Evolutionary conservation across 1,140 invertebrate genomes (phyloP).

Genomic region (Sarcophaga bullata): DNA sequence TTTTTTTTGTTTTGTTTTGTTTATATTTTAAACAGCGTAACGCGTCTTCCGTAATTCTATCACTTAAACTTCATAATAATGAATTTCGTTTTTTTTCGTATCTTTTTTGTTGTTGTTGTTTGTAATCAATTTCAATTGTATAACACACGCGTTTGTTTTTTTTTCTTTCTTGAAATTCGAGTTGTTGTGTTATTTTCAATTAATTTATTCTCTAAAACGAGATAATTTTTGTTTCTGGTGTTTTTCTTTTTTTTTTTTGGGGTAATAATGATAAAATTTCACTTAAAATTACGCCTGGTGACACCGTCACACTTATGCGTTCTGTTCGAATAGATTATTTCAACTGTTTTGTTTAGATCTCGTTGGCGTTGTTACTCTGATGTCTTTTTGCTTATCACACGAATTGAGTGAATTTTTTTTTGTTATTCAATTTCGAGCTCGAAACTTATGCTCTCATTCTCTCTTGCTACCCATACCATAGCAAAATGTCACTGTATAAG

Average conservation of each 20-base stretch:
- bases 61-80: slow-evolving; percentile 41
- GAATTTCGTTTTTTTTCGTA: background rate
- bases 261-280: slow-evolving; percentile 8
- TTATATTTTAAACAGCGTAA: background rate
- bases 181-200: background rate
- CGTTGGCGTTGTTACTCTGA: background rate
- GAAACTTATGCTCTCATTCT: background rate
- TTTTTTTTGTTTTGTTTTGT: background rate
- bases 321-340: slow-evolving; percentile 37
- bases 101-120: too few relatives aligned
- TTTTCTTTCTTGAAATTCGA: background rate
- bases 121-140: background rate
- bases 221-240: slow-evolving; percentile 27
- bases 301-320: slow-evolving; percentile 37
- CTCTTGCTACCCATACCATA: background rate
- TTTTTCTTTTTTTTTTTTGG: background rate
- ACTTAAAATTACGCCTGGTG: slow-evolving; percentile 26
- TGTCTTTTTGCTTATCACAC: slow-evolving; percentile 26
- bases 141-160: slow-evolving; percentile 12
- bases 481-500: background rate
- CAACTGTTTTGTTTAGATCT: slow-evolving; percentile 35
- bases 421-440: background rate
- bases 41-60: background rate
- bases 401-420: slow-evolving; percentile 25
- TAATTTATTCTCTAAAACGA: slow-evolving; percentile 39